Conservation (phyloP, 2,113 vertebrate species). For the Talpa occidentalis region DNA sequence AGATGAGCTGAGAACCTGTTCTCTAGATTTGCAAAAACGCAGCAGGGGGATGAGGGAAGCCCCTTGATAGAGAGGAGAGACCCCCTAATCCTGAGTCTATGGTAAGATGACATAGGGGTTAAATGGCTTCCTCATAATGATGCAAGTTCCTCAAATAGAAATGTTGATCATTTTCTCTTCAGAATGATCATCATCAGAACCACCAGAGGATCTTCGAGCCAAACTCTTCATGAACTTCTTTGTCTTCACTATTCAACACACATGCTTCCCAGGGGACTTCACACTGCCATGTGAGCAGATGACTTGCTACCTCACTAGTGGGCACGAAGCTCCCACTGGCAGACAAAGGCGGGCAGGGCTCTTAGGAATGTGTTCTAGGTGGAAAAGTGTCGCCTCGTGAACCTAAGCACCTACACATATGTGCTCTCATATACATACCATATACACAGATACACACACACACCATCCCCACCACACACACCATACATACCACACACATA, state of each 20-base stretch:
- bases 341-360: rapidly evolving
- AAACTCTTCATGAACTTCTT: neutral
- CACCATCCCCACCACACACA: too few relatives aligned
- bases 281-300: neutral
- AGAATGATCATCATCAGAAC: neutral
- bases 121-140: neutral
- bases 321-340: neutral
- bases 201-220: neutral
- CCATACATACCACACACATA: too few relatives aligned
- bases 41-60: neutral
- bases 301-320: neutral
- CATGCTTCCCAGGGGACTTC: neutral
- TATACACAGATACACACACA: too few relatives aligned
- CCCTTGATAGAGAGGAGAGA: neutral
- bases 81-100: neutral
- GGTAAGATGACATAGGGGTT: neutral
- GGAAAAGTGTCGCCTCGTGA: neutral
- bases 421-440: too few relatives aligned
- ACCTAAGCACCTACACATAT: rapidly evolving
- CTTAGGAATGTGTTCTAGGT: neutral
- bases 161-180: neutral
- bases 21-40: neutral
- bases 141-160: neutral
- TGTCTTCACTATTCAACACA: neutral
- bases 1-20: neutral